Conservation (phyloP, 2,888 invertebrate genomes). For the Gastrophysa polygoni region DNA sequence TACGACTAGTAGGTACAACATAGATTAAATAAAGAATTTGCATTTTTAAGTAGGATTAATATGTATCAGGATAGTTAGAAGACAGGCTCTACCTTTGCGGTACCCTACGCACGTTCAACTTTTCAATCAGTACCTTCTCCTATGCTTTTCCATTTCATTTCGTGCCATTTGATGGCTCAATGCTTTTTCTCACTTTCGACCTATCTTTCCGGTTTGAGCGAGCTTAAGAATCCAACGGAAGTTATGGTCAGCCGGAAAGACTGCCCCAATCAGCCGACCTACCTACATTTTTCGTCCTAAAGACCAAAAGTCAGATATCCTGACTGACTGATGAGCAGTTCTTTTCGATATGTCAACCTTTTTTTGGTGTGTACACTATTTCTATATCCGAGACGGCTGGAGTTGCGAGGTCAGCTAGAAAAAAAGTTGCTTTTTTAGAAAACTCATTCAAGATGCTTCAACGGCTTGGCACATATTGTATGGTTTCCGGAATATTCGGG, state of each 20-base stretch:
- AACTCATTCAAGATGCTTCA: no score
- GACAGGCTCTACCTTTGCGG: constrained; percentile 35
- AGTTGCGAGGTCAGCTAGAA: no score
- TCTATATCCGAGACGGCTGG: no score
- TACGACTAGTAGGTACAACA: constrained; percentile 35
- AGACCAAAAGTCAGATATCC: no score
- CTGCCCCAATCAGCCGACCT: no score
- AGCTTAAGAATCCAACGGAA: background rate
- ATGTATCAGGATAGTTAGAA: constrained; percentile 47
- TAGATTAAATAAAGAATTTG: constrained; percentile 45
- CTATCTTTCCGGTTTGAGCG: background rate
- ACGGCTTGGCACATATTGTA: no score
- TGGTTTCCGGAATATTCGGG: no score
- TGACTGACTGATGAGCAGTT: no score
- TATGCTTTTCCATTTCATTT: background rate
- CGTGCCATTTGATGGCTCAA: background rate
- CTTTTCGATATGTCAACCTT: no score
- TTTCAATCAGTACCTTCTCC: constrained; percentile 6
- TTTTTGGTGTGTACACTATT: no score
- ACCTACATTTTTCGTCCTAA: background rate
- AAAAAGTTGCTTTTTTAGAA: no score
- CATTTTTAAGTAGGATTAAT: constrained; percentile 56
- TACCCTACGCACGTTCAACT: constrained; percentile 27
- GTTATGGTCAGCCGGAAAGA: background rate
- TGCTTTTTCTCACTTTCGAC: background rate